phyloP scores from a whole-genome alignment of 2,888 invertebrate species.

The Zygogramma bicolorata region DNA sequence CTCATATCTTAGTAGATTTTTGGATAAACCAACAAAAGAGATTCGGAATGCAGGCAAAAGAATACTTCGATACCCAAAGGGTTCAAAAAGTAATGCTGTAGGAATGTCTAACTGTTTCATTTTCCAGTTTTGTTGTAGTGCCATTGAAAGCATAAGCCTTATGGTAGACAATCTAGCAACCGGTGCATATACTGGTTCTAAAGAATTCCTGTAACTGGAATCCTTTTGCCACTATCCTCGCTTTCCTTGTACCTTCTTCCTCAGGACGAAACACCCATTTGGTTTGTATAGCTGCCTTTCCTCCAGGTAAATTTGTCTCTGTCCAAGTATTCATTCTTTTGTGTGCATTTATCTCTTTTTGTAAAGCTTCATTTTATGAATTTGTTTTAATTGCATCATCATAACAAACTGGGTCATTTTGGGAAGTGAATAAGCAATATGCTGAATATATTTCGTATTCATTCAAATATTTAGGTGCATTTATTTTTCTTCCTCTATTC shows the following conservation, averaged over 20 bases:
- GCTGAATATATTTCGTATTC: constrained; percentile 18
- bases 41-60: too few species aligned
- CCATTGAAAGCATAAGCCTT: constrained; percentile 27
- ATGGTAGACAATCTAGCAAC: constrained; percentile 34
- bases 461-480: neutral
- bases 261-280: constrained; percentile 44
- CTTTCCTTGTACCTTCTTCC: constrained; percentile 32
- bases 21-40: too few species aligned
- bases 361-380: constrained; percentile 5
- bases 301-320: neutral
- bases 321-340: constrained; percentile 15
- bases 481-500: constrained; percentile 38
- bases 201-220: constrained; percentile 37
- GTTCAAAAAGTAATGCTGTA: constrained; percentile 46
- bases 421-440: constrained; percentile 10
- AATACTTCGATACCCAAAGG: too few species aligned
- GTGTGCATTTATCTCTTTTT: constrained; percentile 9
- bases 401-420: constrained; percentile 9
- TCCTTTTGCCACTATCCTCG: constrained; percentile 40
- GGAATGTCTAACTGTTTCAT: constrained; percentile 37
- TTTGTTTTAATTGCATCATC: constrained; percentile 14
- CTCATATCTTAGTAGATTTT: too few species aligned
- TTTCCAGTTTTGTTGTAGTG: constrained; percentile 30
- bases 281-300: constrained; percentile 28
- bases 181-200: constrained; percentile 32